phyloP scores from a whole-genome alignment of 2,113 vertebrate genomes.

The Siniperca knerii region DNA sequence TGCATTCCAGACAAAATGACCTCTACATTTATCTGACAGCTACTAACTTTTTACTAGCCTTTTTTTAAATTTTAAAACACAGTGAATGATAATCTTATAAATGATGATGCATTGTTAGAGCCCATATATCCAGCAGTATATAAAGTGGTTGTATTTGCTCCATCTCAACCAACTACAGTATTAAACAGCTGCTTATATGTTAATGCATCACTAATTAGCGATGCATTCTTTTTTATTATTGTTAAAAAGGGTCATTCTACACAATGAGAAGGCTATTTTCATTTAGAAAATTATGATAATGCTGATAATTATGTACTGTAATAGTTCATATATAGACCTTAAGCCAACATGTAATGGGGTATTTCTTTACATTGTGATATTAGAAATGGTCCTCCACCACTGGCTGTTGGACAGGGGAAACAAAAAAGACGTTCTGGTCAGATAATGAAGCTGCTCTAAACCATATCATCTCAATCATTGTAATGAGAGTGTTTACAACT shows the following conservation, averaged over 20 bases:
- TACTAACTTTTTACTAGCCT: too few species aligned
- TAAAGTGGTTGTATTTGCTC: background rate
- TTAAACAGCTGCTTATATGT: background rate
- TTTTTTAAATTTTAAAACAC: background rate
- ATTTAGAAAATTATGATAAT: background rate
- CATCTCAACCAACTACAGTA: background rate
- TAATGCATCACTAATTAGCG: background rate
- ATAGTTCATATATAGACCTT: background rate
- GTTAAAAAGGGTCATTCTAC: background rate
- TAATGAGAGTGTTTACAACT: background rate
- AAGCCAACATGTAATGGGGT: background rate
- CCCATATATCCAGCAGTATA: background rate
- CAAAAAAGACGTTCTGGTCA: background rate
- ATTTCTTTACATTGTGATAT: background rate
- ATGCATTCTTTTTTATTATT: too few species aligned
- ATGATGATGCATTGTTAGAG: background rate
- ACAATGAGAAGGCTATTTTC: background rate
- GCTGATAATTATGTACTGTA: background rate
- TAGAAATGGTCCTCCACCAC: background rate
- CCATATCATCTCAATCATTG: background rate
- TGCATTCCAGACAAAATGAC: background rate
- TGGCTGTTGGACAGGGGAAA: background rate
- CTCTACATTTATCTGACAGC: background rate
- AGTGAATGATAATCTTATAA: background rate
- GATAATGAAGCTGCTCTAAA: background rate